Evolutionary conservation across 2,888 invertebrate genomes (phyloP).

Genomic region (Tachystola acroxantha): DNA sequence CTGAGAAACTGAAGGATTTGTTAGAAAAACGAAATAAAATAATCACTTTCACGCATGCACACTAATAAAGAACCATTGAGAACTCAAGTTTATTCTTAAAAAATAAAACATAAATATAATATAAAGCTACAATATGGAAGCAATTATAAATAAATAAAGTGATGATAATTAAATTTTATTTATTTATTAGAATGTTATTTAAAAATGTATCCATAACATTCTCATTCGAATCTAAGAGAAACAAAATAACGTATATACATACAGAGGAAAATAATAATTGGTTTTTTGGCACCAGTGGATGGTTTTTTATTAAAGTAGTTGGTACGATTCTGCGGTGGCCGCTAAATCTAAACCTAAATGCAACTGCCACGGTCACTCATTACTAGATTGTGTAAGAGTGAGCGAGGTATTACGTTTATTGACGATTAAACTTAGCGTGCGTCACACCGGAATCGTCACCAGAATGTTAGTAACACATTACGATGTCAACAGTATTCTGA

Average conservation of each 20-base stretch:
- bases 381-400: no score
- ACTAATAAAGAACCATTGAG: constrained; percentile 49
- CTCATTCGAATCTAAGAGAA: constrained; percentile 34
- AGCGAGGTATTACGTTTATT: no score
- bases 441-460: no score
- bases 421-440: no score
- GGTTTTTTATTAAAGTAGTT: constrained; percentile 14
- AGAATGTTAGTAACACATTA: constrained; percentile 58
- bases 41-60: constrained; percentile 66
- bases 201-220: constrained; percentile 67
- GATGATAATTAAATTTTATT: constrained; percentile 17
- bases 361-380: no score
- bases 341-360: no score
- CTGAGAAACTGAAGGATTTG: constrained; percentile 1
- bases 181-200: constrained; percentile 41
- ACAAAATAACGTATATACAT: constrained; percentile 13
- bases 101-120: constrained; percentile 26
- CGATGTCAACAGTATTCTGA: constrained; percentile 36
- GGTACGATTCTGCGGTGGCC: no score
- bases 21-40: constrained; percentile 16
- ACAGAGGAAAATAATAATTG: constrained; percentile 13
- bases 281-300: constrained; percentile 66
- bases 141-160: constrained; percentile 38
- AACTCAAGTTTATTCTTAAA: constrained; percentile 40
- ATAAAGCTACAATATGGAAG: constrained; percentile 68